phyloP scores from a whole-genome alignment of 2,797 vertebrate genomes.

The Helicolenus hilgendorfi region DNA sequence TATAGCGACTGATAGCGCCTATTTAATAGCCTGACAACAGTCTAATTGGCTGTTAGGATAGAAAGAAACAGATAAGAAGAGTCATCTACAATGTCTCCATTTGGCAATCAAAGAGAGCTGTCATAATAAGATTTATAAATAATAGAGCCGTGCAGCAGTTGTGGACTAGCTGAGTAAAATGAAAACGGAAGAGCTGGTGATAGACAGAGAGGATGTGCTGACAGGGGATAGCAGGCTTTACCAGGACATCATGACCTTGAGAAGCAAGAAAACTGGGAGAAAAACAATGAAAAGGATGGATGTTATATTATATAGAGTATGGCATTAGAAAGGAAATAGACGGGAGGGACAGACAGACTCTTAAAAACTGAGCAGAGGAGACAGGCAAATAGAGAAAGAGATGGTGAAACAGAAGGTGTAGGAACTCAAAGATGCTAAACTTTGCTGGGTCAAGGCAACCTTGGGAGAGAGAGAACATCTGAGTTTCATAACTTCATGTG shows the following conservation, averaged over 20 bases:
- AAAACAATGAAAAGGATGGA: constrained; percentile 9
- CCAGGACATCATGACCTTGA: constrained; percentile 25
- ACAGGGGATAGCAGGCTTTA: constrained; percentile 29
- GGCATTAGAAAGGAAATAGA: not conserved
- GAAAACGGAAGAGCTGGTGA: not conserved
- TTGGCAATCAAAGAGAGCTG: constrained; percentile 2
- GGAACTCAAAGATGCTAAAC: not conserved
- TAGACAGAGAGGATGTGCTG: not conserved
- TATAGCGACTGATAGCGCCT: no score
- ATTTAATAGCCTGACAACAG: no score
- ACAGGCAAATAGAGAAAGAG: not conserved
- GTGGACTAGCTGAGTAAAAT: not conserved
- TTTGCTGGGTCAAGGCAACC: constrained; percentile 12
- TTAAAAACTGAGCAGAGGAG: not conserved
- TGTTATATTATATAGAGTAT: not conserved
- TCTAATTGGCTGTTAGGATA: not conserved
- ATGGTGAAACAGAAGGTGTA: not conserved
- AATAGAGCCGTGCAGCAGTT: not conserved
- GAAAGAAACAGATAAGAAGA: not conserved
- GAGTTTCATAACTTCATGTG: not conserved
- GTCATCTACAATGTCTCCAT: constrained; percentile 3
- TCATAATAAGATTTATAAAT: not conserved
- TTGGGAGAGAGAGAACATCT: not conserved
- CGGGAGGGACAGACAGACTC: not conserved
- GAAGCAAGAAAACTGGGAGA: not conserved